phyloP scores from a whole-genome alignment of 92 coral and sea anemone genomes.

The Ricordea florida region DNA sequence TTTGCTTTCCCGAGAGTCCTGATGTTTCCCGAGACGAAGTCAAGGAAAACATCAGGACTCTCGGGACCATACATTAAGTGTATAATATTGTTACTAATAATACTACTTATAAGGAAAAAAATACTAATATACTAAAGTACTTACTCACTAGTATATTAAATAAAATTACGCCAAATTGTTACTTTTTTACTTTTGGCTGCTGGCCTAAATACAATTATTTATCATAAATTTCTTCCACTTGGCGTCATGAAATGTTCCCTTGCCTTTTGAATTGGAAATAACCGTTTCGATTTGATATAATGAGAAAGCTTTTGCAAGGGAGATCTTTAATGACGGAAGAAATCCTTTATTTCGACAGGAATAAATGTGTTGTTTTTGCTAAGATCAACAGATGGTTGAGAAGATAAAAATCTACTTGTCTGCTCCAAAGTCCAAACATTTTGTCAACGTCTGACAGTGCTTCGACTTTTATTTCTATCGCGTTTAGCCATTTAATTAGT shows the following conservation, averaged over 20 bases:
- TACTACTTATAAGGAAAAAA: no score
- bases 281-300: background rate
- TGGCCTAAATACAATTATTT: background rate
- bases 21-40: no score
- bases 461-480: background rate
- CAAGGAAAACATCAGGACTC: no score
- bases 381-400: background rate
- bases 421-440: background rate
- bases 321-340: slow-evolving; percentile 1
- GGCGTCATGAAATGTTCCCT: background rate
- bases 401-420: background rate
- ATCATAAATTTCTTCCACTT: background rate
- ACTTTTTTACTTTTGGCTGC: no score
- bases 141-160: no score
- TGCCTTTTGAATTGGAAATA: background rate
- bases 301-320: background rate
- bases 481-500: background rate
- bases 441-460: slow-evolving; percentile 1
- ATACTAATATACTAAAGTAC: no score
- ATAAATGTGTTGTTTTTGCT: background rate
- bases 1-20: no score
- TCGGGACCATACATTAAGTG: no score
- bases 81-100: no score
- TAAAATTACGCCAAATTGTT: no score
- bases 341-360: background rate